phyloP scores from a whole-genome alignment of 2,888 invertebrate species.

The Drosophila buzzatii region DNA sequence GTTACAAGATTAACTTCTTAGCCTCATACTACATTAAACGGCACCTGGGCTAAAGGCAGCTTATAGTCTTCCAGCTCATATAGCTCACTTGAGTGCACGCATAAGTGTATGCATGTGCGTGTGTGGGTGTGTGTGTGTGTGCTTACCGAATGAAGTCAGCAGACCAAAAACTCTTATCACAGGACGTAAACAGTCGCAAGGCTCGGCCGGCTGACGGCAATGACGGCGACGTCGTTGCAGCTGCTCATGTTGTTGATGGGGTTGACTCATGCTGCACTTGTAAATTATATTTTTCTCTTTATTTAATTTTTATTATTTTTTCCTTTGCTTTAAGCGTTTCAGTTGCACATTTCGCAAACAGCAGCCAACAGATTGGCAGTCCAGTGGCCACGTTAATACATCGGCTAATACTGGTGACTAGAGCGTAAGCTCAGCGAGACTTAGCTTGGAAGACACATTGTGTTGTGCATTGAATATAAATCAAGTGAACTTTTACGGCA shows the following conservation, averaged over 20 bases:
- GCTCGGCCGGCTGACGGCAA: slow-evolving; percentile 83
- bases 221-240: slow-evolving; percentile 73
- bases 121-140: slow-evolving; percentile 8
- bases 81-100: slow-evolving; percentile 2
- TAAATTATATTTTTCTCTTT: background rate
- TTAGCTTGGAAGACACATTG: slow-evolving; percentile 54
- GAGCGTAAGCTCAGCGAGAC: slow-evolving; percentile 29
- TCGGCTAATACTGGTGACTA: slow-evolving; percentile 55
- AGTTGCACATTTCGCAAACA: slow-evolving; percentile 11
- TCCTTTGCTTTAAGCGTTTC: slow-evolving; percentile 7
- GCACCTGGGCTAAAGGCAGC: slow-evolving; percentile 41
- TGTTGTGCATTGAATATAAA: slow-evolving; percentile 72
- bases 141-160: slow-evolving; percentile 84
- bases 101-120: slow-evolving; percentile 2
- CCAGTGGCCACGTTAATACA: slow-evolving; percentile 46
- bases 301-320: background rate
- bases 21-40: slow-evolving; percentile 25
- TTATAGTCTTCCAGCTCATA: slow-evolving; percentile 51
- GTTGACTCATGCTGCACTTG: slow-evolving; percentile 57
- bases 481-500: slow-evolving; percentile 61
- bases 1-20: slow-evolving; percentile 16
- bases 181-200: slow-evolving; percentile 84
- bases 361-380: slow-evolving; percentile 23
- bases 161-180: slow-evolving; percentile 84
- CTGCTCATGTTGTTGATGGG: slow-evolving; percentile 65